Conservation (phyloP, 2,113 vertebrate species). For the Brachypteracias leptosomus region DNA sequence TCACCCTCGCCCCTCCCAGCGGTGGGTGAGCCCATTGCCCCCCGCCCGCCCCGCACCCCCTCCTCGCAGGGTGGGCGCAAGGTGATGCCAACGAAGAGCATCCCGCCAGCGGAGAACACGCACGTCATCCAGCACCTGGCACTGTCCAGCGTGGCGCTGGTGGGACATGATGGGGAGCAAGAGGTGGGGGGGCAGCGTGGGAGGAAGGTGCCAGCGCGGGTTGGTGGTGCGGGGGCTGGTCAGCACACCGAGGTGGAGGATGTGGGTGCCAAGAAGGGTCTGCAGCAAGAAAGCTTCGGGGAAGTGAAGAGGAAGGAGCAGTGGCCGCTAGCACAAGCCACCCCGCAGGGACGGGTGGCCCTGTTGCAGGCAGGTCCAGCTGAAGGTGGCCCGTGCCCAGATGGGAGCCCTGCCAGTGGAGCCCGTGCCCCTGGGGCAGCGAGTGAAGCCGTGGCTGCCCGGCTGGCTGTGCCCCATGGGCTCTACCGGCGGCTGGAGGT, state of each 20-base stretch:
- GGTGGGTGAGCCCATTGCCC: conserved; percentile 48
- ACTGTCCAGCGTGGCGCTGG: conserved; percentile 54
- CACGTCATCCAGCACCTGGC: conserved; percentile 54
- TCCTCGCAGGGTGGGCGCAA: conserved; percentile 27
- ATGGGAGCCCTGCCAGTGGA: conserved; percentile 48
- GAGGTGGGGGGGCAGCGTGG: conserved; percentile 41
- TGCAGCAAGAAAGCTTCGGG: background rate
- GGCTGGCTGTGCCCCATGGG: conserved; percentile 3
- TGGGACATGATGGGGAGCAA: conserved; percentile 57
- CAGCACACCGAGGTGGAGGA: conserved; percentile 43
- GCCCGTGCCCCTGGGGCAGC: conserved; percentile 37
- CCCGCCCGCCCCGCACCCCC: conserved; percentile 32
- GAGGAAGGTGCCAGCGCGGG: conserved; percentile 50
- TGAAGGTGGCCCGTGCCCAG: background rate
- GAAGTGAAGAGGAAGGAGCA: conserved; percentile 67
- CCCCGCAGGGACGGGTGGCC: background rate
- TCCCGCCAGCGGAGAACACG: background rate
- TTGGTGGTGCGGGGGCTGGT: background rate
- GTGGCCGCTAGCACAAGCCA: conserved; percentile 10
- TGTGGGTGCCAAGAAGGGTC: conserved; percentile 54
- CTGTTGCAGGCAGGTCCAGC: background rate
- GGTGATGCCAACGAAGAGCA: background rate
- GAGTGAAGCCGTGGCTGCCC: conserved; percentile 51
- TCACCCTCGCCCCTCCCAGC: conserved; percentile 71
- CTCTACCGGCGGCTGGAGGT: conserved; percentile 56